A percentile compares a stretch with the other conserved stretches of the same genome.
These are phyloP conservation scores for Sinohyriopsis cumingii DNA, from an alignment of 2,888 invertebrate species.

Conservation along the genomic window DNA sequence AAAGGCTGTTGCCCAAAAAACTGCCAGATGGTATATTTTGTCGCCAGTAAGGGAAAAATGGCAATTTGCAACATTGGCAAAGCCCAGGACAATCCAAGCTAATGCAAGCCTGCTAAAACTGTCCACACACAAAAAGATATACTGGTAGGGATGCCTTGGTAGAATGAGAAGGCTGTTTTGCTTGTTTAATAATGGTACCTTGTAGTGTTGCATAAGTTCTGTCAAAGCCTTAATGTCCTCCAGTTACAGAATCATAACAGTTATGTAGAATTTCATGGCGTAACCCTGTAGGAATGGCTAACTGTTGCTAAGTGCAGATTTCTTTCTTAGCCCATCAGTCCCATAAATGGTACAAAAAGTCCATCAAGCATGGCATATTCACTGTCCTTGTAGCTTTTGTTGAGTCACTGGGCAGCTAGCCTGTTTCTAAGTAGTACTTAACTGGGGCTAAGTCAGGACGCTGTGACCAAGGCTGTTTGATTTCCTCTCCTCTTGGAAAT, in stretches of 20 bases:
- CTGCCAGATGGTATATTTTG: too few species aligned
- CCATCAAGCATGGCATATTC: not conserved
- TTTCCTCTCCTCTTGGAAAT: conserved; percentile 1
- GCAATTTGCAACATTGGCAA: too few species aligned
- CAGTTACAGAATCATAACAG: not conserved
- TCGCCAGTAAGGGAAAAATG: too few species aligned
- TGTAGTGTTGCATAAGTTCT: not conserved
- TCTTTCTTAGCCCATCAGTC: not conserved
- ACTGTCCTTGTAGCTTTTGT: not conserved
- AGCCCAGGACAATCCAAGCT: too few species aligned
- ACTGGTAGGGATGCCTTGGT: not conserved
- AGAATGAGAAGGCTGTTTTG: not conserved
- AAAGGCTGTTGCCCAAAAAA: too few species aligned
- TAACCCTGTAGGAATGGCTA: not conserved
- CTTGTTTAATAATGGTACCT: not conserved
- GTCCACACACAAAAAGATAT: not conserved
- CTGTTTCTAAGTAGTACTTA: not conserved
- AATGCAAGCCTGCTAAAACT: not conserved
- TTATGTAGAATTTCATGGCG: not conserved
- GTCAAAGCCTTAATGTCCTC: not conserved
- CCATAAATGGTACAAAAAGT: not conserved
- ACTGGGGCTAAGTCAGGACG: not conserved
- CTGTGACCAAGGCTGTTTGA: not conserved
- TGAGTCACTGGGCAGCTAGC: not conserved
- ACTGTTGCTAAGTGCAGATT: not conserved